Conservation (phyloP, 2,888 invertebrate genomes). For the Drosophila mercatorum region DNA sequence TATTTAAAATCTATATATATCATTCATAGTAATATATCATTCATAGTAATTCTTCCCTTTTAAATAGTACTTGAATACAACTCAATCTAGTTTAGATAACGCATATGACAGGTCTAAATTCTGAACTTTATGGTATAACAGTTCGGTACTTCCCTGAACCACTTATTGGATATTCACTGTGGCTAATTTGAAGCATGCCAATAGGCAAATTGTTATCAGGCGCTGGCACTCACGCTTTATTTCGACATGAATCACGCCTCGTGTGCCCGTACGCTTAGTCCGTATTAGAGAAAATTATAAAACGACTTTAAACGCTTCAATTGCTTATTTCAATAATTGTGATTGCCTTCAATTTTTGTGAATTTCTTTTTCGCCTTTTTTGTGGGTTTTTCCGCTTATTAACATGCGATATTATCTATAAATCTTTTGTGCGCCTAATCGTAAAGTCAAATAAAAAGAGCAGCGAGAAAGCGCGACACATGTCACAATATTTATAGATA, state of each 20-base stretch:
- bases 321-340: slow-evolving; percentile 45
- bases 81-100: neutral
- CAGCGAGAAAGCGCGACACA: neutral
- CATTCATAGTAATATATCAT: neutral
- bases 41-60: neutral
- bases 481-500: neutral
- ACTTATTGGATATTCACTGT: slow-evolving; percentile 34
- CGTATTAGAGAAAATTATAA: slow-evolving; percentile 30
- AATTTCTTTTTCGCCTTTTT: neutral
- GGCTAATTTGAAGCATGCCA: slow-evolving; percentile 12
- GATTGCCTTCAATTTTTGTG: slow-evolving; percentile 9
- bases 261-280: slow-evolving; percentile 4
- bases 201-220: slow-evolving; percentile 38
- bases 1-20: neutral
- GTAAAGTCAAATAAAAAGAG: slow-evolving; percentile 3
- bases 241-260: slow-evolving; percentile 41
- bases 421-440: slow-evolving; percentile 15
- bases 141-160: neutral
- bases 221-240: slow-evolving; percentile 13
- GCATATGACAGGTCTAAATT: no score
- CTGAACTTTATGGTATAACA: neutral
- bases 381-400: slow-evolving; percentile 36
- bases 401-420: slow-evolving; percentile 43
- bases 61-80: neutral
- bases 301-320: slow-evolving; percentile 24